phyloP scores from a whole-genome alignment of 2,888 invertebrate species.

The Clistopyga incitator region DNA sequence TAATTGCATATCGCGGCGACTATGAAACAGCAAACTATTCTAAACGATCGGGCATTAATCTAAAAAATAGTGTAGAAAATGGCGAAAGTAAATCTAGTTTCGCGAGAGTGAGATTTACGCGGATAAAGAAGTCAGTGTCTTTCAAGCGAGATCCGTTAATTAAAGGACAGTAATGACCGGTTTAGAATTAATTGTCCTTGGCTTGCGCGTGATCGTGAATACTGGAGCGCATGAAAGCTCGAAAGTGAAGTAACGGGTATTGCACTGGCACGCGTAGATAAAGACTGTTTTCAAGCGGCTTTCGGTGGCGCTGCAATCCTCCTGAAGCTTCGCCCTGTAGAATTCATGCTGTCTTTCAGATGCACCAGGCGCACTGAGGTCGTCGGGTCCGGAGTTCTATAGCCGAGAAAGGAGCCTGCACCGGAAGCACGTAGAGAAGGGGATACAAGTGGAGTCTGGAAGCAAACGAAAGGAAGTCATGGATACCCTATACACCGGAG shows the following conservation, averaged over 20 bases:
- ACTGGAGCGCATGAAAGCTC: constrained; percentile 8
- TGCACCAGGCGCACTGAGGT: constrained; percentile 56
- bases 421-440: constrained; percentile 5
- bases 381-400: constrained; percentile 31
- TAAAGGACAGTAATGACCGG: constrained; percentile 9
- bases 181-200: background rate
- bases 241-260: constrained; percentile 22
- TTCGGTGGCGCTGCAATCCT: constrained; percentile 4
- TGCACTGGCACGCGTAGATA: constrained; percentile 41
- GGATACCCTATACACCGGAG: constrained; percentile 82
- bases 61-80: background rate
- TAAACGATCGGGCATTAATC: background rate
- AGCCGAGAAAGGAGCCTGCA: constrained; percentile 17
- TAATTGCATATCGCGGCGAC: background rate
- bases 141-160: constrained; percentile 11
- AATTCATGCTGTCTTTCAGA: constrained; percentile 66
- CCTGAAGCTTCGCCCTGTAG: constrained; percentile 16
- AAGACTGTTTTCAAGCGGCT: constrained; percentile 40
- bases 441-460: background rate
- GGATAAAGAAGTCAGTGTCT: background rate
- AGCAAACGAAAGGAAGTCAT: constrained; percentile 68
- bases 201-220: background rate
- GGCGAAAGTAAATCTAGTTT: background rate
- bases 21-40: background rate
- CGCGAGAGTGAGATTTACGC: background rate